These are phyloP conservation scores for Ictalurus punctatus DNA, from an alignment of 2,113 vertebrate genomes.

Conservation along the genomic window DNA sequence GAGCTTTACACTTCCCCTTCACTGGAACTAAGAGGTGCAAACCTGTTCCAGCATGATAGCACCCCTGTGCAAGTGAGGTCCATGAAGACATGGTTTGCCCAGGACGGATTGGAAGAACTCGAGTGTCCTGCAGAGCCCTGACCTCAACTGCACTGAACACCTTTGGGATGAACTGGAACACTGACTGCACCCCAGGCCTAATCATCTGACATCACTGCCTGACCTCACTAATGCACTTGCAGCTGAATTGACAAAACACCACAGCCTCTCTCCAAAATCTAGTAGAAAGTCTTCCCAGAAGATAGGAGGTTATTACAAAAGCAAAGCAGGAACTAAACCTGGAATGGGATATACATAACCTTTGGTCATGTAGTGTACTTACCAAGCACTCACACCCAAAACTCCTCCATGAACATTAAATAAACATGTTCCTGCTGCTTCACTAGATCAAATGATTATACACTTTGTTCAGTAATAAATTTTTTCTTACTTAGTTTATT, in stretches of 20 bases:
- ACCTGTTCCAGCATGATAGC: too few species aligned
- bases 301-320: not conserved
- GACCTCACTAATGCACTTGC: not conserved
- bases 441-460: not conserved
- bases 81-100: too few species aligned
- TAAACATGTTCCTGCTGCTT: not conserved
- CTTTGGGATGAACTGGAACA: too few species aligned
- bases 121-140: too few species aligned
- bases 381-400: not conserved
- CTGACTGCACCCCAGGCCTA: too few species aligned
- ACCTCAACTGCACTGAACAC: too few species aligned
- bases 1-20: too few species aligned
- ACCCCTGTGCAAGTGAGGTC: too few species aligned
- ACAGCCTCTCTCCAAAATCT: not conserved
- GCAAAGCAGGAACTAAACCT: not conserved
- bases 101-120: too few species aligned
- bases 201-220: not conserved
- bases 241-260: not conserved
- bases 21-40: too few species aligned
- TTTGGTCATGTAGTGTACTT: not conserved
- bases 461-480: not conserved
- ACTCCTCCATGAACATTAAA: not conserved
- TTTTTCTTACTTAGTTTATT: not conserved
- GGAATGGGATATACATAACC: too few species aligned
- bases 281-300: not conserved